Percentiles rank a stretch among this genome's conserved stretches.
These are phyloP conservation scores for Dermatophagoides farinae DNA, from an alignment of 1,140 invertebrate species.

Conservation along the genomic window DNA sequence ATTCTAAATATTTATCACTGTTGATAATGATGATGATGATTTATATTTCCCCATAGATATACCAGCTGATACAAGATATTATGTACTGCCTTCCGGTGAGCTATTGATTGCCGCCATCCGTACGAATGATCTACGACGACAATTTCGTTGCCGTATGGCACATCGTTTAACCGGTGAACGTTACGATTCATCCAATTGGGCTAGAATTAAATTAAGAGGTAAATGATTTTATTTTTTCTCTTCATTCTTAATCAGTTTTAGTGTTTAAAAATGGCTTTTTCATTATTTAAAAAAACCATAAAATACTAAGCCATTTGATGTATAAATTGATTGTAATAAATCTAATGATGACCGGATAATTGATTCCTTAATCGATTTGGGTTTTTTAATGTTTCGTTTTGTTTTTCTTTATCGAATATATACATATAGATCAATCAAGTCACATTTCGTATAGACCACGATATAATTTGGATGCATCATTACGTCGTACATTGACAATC, in stretches of 20 bases:
- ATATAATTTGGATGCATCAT: slow-evolving; percentile 11
- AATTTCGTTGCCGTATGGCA: slow-evolving; percentile 3
- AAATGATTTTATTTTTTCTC: neutral
- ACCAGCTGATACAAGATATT: neutral
- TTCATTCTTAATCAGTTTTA: neutral
- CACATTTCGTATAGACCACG: neutral
- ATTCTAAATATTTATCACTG: no score
- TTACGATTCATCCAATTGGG: neutral
- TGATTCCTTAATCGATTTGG: neutral
- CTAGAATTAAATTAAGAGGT: slow-evolving; percentile 1
- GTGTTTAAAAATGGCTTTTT: neutral
- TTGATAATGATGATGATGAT: no score
- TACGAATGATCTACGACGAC: neutral
- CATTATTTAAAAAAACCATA: neutral
- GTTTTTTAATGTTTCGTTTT: neutral
- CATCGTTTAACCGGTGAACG: slow-evolving; percentile 4
- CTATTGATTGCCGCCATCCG: neutral
- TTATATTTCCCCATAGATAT: neutral
- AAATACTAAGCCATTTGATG: neutral
- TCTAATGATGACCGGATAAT: neutral
- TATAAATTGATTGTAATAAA: neutral
- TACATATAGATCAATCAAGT: neutral
- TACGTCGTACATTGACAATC: slow-evolving; percentile 1
- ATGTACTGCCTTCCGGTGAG: slow-evolving; percentile 3
- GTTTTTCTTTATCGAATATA: neutral